These are phyloP conservation scores for Sarcoramphus papa DNA, from an alignment of 2,797 vertebrate genomes.

Conservation along the genomic window DNA sequence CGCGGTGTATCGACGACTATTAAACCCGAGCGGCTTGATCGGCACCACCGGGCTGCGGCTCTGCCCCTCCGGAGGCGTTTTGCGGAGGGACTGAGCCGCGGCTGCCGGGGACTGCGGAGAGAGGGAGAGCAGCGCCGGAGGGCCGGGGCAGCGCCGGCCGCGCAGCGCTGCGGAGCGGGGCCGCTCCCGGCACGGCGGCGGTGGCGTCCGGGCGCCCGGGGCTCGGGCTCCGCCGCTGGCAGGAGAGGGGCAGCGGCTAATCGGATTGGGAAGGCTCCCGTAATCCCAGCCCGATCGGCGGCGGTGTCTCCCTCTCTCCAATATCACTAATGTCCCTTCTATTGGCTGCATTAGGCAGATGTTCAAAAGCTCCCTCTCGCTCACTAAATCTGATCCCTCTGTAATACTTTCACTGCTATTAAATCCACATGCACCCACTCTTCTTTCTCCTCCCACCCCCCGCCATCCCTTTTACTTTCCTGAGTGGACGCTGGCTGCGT, in stretches of 20 bases:
- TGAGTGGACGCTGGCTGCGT: background rate
- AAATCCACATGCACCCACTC: constrained; percentile 65
- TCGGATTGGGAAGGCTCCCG: constrained; percentile 74
- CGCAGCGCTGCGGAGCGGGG: background rate
- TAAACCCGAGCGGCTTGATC: background rate
- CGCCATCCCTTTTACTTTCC: constrained; percentile 57
- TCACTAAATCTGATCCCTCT: constrained; percentile 66
- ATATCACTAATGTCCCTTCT: constrained; percentile 83
- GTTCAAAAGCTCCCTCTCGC: constrained; percentile 65
- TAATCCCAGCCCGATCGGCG: constrained; percentile 73
- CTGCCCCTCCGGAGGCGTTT: background rate
- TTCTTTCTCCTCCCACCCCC: background rate
- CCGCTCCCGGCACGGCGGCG: background rate
- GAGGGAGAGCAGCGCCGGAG: background rate
- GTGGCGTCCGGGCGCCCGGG: background rate
- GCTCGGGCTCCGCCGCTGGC: constrained; percentile 10
- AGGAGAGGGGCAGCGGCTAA: constrained; percentile 63
- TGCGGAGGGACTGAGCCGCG: background rate
- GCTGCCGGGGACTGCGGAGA: background rate
- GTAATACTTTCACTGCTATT: constrained; percentile 76
- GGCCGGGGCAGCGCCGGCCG: background rate
- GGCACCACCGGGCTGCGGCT: background rate
- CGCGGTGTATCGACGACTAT: background rate
- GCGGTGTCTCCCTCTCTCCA: constrained; percentile 59
- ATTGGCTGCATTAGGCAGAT: constrained; percentile 83